These are phyloP conservation scores for Congeria kusceri DNA, from an alignment of 2,888 invertebrate genomes.

Conservation along the genomic window DNA sequence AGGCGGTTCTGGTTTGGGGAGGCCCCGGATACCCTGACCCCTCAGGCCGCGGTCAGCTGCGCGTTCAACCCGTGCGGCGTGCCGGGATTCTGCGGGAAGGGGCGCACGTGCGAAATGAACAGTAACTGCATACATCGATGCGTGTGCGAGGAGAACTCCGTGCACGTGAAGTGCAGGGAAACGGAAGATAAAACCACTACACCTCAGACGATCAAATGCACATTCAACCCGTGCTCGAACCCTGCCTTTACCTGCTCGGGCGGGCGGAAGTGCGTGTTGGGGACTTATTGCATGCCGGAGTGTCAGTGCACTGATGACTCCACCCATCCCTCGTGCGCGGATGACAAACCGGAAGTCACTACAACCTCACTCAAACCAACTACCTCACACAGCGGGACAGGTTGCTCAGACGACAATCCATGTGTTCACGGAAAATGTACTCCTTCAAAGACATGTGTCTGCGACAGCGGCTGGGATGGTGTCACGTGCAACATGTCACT, in stretches of 20 bases:
- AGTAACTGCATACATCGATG: conserved; percentile 38
- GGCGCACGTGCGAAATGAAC: conserved; percentile 40
- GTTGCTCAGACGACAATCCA: neutral
- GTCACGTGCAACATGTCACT: conserved; percentile 17
- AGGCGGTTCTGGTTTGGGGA: too few relatives aligned
- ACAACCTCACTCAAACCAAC: conserved; percentile 5
- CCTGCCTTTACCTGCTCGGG: conserved; percentile 31
- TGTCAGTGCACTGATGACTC: conserved; percentile 37
- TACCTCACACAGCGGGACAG: neutral
- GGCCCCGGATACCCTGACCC: too few relatives aligned
- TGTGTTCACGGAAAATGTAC: conserved; percentile 28
- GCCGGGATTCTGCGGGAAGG: conserved; percentile 38
- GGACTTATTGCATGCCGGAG: conserved; percentile 27
- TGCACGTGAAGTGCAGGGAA: conserved; percentile 22
- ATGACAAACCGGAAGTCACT: neutral
- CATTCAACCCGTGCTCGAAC: conserved; percentile 35
- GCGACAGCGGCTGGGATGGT: conserved; percentile 32
- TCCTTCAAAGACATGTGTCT: conserved; percentile 6
- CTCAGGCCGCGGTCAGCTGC: conserved; percentile 18
- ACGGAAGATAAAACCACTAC: neutral
- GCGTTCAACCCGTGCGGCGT: conserved; percentile 51
- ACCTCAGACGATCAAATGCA: conserved; percentile 27
- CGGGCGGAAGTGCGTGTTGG: conserved; percentile 31
- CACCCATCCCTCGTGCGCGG: conserved; percentile 28
- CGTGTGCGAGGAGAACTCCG: conserved; percentile 25